Evolutionary conservation across 2,888 invertebrate genomes (phyloP).

Genomic region (Alitta virens): DNA sequence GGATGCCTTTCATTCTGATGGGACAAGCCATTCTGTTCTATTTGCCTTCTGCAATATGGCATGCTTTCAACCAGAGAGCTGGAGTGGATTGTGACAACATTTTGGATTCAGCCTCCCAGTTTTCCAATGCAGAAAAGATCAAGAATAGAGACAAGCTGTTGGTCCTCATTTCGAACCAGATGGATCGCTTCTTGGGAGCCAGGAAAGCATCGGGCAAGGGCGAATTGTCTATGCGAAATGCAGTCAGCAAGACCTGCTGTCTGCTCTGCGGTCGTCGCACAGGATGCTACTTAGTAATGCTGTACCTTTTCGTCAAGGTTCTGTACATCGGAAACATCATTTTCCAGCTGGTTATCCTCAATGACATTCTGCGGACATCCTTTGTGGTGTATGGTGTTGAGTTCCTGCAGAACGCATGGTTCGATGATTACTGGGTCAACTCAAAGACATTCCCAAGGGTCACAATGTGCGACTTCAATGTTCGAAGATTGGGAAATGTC

Average conservation of each 20-base stretch:
- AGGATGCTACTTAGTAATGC: constrained; percentile 43
- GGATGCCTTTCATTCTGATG: constrained; percentile 46
- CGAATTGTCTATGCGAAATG: neutral
- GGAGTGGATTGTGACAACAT: constrained; percentile 28
- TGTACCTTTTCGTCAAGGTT: constrained; percentile 47
- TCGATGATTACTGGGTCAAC: constrained; percentile 30
- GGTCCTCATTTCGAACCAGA: constrained; percentile 20
- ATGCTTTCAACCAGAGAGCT: constrained; percentile 21
- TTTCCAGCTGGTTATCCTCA: constrained; percentile 49
- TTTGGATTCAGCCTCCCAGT: constrained; percentile 15
- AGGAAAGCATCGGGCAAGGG: neutral
- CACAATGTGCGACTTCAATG: constrained; percentile 53
- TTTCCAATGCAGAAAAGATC: constrained; percentile 13
- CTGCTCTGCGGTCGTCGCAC: constrained; percentile 5
- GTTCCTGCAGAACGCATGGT: constrained; percentile 30
- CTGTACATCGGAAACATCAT: constrained; percentile 44
- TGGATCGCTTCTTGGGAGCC: constrained; percentile 22
- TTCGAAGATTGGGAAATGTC: constrained; percentile 44
- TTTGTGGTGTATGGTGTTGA: constrained; percentile 52
- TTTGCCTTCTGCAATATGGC: constrained; percentile 34
- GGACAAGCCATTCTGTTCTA: constrained; percentile 52
- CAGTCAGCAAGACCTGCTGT: neutral
- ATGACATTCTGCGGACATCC: constrained; percentile 49
- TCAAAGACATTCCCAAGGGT: constrained; percentile 55
- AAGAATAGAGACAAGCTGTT: constrained; percentile 6